phyloP scores from a whole-genome alignment of 2,888 invertebrate species.

The Epinotia brunnichana region DNA sequence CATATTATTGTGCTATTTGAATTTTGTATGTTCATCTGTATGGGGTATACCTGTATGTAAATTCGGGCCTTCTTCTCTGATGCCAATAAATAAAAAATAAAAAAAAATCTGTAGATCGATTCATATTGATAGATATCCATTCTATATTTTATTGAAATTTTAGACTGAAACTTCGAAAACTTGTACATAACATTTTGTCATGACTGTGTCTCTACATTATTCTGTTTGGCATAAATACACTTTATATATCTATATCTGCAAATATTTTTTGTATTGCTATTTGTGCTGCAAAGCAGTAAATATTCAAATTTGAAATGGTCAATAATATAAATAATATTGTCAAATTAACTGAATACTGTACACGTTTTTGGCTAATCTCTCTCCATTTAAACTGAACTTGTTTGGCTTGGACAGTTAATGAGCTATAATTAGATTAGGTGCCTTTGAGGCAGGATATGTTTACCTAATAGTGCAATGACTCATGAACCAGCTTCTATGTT shows the following conservation, averaged over 20 bases:
- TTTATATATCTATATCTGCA: too few species aligned
- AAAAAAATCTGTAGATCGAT: not conserved
- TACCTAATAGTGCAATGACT: conserved; percentile 36
- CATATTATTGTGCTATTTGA: too few species aligned
- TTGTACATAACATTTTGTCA: too few species aligned
- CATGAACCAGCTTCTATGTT: conserved; percentile 30
- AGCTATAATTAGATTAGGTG: conserved; percentile 39
- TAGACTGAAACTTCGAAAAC: not conserved
- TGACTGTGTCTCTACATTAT: not conserved
- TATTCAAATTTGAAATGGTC: not conserved
- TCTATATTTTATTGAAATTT: not conserved
- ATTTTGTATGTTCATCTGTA: too few species aligned
- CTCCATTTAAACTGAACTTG: conserved; percentile 7
- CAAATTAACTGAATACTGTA: conserved; percentile 17
- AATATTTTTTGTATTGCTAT: not conserved
- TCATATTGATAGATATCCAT: too few species aligned
- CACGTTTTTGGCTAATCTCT: conserved; percentile 2
- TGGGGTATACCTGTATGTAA: too few species aligned
- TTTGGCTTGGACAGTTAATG: conserved; percentile 23
- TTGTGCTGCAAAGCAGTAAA: not conserved
- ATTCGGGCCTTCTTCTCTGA: too few species aligned
- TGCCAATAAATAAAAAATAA: too few species aligned
- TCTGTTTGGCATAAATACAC: not conserved
- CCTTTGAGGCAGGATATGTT: conserved; percentile 20
- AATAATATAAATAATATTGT: not conserved